phyloP scores from a whole-genome alignment of 2,113 vertebrate genomes.

The Ploceus nigricollis region DNA sequence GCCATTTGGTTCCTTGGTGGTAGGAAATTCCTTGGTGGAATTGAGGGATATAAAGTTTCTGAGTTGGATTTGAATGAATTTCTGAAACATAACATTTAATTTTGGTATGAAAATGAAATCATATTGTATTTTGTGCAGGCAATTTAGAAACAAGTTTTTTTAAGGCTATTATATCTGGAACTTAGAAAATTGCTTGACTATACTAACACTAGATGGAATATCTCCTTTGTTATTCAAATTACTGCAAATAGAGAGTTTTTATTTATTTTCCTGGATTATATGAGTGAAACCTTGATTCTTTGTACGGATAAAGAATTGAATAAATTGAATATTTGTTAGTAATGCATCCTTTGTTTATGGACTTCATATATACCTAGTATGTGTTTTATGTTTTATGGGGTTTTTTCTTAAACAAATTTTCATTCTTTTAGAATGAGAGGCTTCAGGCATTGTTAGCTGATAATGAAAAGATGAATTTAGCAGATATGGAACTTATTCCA shows the following conservation, averaged over 20 bases:
- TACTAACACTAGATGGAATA: background rate
- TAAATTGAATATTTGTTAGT: background rate
- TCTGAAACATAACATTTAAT: background rate
- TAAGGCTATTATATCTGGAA: background rate
- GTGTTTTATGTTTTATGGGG: background rate
- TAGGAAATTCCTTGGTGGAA: background rate
- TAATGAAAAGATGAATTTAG: conserved; percentile 95
- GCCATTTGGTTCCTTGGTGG: background rate
- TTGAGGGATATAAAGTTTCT: background rate
- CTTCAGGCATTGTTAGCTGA: conserved; percentile 92
- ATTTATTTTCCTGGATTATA: background rate
- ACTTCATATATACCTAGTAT: background rate
- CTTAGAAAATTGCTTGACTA: background rate
- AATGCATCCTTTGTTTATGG: background rate
- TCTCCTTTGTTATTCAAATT: background rate
- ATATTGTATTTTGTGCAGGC: background rate
- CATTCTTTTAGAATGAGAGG: conserved; percentile 85
- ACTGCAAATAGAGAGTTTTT: background rate
- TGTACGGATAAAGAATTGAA: background rate
- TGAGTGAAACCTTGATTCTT: background rate
- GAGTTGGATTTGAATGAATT: background rate
- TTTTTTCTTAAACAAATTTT: background rate
- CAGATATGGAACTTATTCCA: conserved; percentile 94
- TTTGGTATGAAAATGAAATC: background rate
- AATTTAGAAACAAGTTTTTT: background rate